Evolutionary conservation across 92 coral and sea anemone species (phyloP), one percentile per base, ranked within the genome.

Genomic region (Siderastrea radians): DNA sequence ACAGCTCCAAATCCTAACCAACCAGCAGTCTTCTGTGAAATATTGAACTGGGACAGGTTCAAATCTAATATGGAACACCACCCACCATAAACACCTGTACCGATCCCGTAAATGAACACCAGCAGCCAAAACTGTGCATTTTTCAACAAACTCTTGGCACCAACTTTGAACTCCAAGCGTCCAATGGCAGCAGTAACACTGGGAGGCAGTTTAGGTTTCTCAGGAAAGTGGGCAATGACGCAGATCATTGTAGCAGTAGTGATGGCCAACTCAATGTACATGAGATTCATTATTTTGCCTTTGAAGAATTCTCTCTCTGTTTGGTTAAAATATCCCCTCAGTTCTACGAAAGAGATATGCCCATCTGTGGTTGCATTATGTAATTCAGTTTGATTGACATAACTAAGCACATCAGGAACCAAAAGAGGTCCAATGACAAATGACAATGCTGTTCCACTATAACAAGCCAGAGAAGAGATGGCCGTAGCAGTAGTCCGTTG

Each of bases 401-500:
- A 9, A 1, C 9, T 80, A n/a, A 59, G 66, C 17, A 86, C 97
- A 75, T 97, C 99, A 1, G 88, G 92, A 1, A 97, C 99, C 70
- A 97, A 78, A 13, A 92, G 80, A 5, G 98, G 98, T 0, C 99
- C 98, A 65, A 97, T 89, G 5, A 92, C 49, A 87, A 97, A 97
- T 1, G 99, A 95, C 11, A 95, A 54, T 7, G 98, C 98, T 3
- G 98, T 97, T 12, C 99, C 99, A 50, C 94, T 88, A 82, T 97
- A 97, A 50, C 98, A 93, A 6, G 99, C 99, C 11, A 97, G 68
- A 1, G 98, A 94, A 2, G 97, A 95, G 16, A 97, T 92, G 19
- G 99, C 99, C 0, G 99, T 97, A 49, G 99, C 98, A 15, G 98
- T 97, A 1, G 99, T 95, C 13, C 99, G 92, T 74, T 97, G 99